Percentiles rank a stretch among this genome's conserved stretches.
These are phyloP conservation scores for Rotaria sp. DNA, from an alignment of 2,888 invertebrate genomes.

Conservation along the genomic window DNA sequence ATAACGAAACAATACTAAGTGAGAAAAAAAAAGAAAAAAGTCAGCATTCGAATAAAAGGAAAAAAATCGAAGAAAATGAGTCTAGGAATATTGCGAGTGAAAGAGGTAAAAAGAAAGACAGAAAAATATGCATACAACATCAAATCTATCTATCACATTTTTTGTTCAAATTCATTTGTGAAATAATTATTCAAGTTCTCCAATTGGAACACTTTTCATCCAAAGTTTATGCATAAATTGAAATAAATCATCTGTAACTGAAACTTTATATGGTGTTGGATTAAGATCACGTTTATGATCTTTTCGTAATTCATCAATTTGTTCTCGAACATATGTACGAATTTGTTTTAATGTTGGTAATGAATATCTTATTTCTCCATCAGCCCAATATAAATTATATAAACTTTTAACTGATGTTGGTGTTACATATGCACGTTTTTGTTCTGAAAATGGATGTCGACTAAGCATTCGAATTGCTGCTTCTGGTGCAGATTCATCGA, in stretches of 20 bases:
- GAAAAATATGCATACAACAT: no score
- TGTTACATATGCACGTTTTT: slow-evolving; percentile 85
- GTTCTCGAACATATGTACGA: slow-evolving; percentile 69
- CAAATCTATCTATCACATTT: no score
- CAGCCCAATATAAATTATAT: slow-evolving; percentile 75
- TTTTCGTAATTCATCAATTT: slow-evolving; percentile 71
- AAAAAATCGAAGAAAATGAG: no score
- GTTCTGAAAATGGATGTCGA: slow-evolving; percentile 83
- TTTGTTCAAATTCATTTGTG: not conserved
- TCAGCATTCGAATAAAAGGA: no score
- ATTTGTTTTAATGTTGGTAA: slow-evolving; percentile 70
- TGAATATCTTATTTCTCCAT: slow-evolving; percentile 62
- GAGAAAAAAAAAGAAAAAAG: no score
- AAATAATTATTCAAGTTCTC: slow-evolving; percentile 71
- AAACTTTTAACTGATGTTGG: slow-evolving; percentile 79
- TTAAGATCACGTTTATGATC: slow-evolving; percentile 91
- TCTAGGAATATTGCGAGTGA: no score
- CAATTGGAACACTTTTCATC: slow-evolving; percentile 93
- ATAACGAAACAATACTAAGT: no score
- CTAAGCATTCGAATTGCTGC: slow-evolving; percentile 71
- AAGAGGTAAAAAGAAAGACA: no score
- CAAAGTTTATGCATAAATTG: slow-evolving; percentile 88
- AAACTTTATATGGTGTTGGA: slow-evolving; percentile 94
- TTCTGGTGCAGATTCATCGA: slow-evolving; percentile 51
- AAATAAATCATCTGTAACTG: slow-evolving; percentile 85